Conservation (phyloP, 23 tunicate species). For the Ciona savignyi region DNA sequence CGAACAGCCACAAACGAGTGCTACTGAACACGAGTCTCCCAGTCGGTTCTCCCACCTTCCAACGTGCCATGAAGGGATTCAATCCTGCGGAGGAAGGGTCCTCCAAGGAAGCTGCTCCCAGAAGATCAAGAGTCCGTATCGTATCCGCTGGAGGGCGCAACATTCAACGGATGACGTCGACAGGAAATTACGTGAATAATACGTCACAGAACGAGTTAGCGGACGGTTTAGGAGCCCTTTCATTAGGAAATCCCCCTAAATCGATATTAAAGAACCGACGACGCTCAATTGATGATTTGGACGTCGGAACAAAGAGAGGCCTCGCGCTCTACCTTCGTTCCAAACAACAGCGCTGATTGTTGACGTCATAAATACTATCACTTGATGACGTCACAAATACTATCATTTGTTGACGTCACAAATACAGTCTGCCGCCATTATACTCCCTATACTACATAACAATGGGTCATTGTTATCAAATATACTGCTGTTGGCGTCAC, state of each 20-base stretch:
- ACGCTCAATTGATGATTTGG: constrained; percentile 79
- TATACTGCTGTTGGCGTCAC: background rate
- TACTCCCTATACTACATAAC: background rate
- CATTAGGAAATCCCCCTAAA: constrained; percentile 22
- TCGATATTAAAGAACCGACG: constrained; percentile 75
- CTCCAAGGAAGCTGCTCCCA: background rate
- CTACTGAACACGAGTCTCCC: constrained; percentile 66
- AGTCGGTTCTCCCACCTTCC: constrained; percentile 76
- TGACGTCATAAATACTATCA: background rate
- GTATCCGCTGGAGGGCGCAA: constrained; percentile 24
- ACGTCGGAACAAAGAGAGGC: constrained; percentile 62
- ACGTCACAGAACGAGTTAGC: constrained; percentile 5
- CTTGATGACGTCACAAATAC: background rate
- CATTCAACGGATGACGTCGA: constrained; percentile 2
- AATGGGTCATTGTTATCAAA: background rate
- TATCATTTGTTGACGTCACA: background rate
- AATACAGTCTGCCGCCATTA: background rate
- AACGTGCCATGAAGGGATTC: constrained; percentile 67
- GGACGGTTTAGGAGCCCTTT: constrained; percentile 17
- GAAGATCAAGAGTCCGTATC: constrained; percentile 8
- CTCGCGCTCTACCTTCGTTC: constrained; percentile 52
- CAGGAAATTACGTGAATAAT: background rate
- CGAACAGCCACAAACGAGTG: constrained; percentile 31
- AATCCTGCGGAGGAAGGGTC: constrained; percentile 3
- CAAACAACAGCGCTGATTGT: constrained; percentile 15